These are phyloP conservation scores for Cardiocondyla obscurior DNA, from an alignment of 1,140 invertebrate genomes.

Conservation along the genomic window DNA sequence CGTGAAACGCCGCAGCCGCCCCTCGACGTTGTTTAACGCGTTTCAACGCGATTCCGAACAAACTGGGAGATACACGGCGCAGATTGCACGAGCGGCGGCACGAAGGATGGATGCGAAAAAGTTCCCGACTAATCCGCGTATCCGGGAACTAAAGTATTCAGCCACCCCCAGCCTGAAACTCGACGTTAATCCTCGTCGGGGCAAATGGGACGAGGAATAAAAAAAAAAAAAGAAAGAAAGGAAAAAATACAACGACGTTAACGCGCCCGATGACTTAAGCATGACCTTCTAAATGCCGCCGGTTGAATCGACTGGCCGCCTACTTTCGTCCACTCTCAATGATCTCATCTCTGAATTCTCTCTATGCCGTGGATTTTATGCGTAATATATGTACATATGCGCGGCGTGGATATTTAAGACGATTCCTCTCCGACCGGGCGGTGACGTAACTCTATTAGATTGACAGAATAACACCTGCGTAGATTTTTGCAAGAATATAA, in stretches of 20 bases:
- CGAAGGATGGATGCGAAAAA: constrained; percentile 3
- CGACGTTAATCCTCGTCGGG: constrained; percentile 3
- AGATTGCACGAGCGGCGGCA: background rate
- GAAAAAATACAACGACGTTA: no score
- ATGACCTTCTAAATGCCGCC: constrained; percentile 60
- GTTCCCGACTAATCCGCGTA: background rate
- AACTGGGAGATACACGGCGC: background rate
- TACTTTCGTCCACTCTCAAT: constrained; percentile 71
- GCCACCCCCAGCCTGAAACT: background rate
- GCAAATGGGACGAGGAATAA: constrained; percentile 23
- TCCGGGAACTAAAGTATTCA: background rate
- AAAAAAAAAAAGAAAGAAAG: constrained; percentile 55
- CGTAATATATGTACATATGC: constrained; percentile 11
- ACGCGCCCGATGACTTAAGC: constrained; percentile 62
- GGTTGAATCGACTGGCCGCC: constrained; percentile 58
- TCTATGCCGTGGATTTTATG: constrained; percentile 46
- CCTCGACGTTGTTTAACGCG: background rate
- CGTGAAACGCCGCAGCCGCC: no score
- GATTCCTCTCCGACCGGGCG: background rate
- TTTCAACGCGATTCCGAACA: background rate
- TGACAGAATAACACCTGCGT: background rate
- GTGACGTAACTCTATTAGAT: background rate
- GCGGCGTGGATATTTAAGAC: background rate
- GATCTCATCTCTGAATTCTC: constrained; percentile 79
- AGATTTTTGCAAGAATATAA: no score